Conservation (phyloP, 1,140 invertebrate species). For the Oncopodura yosiiana region DNA sequence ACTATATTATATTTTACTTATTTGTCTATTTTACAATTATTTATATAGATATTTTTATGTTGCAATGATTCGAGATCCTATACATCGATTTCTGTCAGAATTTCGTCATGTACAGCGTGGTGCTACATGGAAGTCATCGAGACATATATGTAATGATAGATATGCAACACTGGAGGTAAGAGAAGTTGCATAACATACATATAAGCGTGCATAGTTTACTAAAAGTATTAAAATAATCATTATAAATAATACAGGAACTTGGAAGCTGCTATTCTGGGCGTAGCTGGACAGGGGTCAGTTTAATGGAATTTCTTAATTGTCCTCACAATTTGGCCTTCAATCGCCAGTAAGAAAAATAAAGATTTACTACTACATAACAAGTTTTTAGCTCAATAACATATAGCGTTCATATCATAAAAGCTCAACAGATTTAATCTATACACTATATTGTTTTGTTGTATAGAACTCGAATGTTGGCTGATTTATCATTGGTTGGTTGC, state of each 20-base stretch:
- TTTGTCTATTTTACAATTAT: slow-evolving; percentile 24
- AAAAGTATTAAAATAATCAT: neutral
- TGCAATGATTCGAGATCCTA: slow-evolving; percentile 84
- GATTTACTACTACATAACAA: too few species aligned
- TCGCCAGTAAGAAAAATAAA: too few species aligned
- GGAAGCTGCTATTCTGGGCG: slow-evolving; percentile 65
- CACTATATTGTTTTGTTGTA: too few species aligned
- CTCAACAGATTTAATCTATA: too few species aligned
- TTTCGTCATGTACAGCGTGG: slow-evolving; percentile 91
- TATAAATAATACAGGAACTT: slow-evolving; percentile 51
- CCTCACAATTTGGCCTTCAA: slow-evolving; percentile 88
- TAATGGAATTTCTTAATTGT: slow-evolving; percentile 82
- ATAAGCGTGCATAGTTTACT: neutral
- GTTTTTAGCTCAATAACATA: too few species aligned
- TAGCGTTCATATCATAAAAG: too few species aligned
- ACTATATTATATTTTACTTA: neutral
- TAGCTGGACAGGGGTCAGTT: slow-evolving; percentile 54
- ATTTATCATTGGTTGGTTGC: slow-evolving; percentile 86
- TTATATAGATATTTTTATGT: slow-evolving; percentile 81
- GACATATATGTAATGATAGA: slow-evolving; percentile 77
- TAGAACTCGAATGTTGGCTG: slow-evolving; percentile 94
- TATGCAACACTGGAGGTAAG: slow-evolving; percentile 53
- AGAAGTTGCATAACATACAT: slow-evolving; percentile 11
- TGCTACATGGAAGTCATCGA: slow-evolving; percentile 82
- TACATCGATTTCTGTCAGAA: slow-evolving; percentile 81